Conservation (phyloP, 2,797 vertebrate genomes). For the Gadopsis bispinosus region DNA sequence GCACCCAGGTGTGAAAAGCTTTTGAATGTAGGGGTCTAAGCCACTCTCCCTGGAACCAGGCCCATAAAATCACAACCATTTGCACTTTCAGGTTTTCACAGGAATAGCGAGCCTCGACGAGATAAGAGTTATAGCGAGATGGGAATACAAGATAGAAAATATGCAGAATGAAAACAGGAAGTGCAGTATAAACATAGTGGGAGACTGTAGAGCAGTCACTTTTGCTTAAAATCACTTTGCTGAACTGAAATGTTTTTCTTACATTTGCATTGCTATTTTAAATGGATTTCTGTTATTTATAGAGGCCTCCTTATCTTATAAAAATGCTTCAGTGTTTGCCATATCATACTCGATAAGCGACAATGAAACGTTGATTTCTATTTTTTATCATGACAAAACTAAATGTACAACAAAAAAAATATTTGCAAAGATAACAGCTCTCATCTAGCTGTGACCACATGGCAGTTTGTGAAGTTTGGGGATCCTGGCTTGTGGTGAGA, state of each 20-base stretch:
- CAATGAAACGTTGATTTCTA: conserved; percentile 4
- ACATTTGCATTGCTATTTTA: conserved; percentile 53
- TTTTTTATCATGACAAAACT: conserved; percentile 28
- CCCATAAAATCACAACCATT: conserved; percentile 53
- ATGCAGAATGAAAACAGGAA: conserved; percentile 36
- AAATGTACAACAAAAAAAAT: conserved; percentile 14
- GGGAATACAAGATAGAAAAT: conserved; percentile 44
- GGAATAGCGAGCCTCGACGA: conserved; percentile 17
- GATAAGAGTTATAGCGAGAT: conserved; percentile 42
- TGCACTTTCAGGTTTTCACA: conserved; percentile 45
- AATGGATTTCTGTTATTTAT: conserved; percentile 48
- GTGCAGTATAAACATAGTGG: conserved; percentile 10
- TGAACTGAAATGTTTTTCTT: conserved; percentile 41
- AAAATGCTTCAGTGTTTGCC: conserved; percentile 31
- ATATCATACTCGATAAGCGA: neutral
- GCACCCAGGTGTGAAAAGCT: conserved; percentile 70
- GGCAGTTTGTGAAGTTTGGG: conserved; percentile 7
- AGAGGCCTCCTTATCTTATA: conserved; percentile 46
- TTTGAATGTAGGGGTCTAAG: conserved; percentile 28
- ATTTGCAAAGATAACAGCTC: conserved; percentile 38
- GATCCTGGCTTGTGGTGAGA: conserved; percentile 43
- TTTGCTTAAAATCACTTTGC: conserved; percentile 53
- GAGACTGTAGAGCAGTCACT: conserved; percentile 8
- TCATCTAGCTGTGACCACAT: conserved; percentile 36
- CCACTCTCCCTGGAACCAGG: conserved; percentile 23